Base-by-base conservation (phyloP, 2,888 invertebrate genomes). In the Drosophila diplacantha region DNA sequence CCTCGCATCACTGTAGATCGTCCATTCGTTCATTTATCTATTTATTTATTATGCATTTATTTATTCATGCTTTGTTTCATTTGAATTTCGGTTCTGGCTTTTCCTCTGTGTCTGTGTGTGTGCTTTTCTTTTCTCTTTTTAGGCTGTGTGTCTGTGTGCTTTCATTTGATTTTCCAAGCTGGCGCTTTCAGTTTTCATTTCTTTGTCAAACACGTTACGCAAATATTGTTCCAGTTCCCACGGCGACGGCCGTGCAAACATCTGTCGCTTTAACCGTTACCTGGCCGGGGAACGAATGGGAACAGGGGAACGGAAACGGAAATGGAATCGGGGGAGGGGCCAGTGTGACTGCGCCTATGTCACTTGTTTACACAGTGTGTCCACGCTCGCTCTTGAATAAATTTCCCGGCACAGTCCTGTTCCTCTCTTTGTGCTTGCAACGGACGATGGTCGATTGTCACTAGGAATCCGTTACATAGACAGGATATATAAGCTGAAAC, bases 181-280 rank as follows among this genome's bases (percentile, higher is more conserved):
- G 73, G 78, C 78, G 78, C 78, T 83, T 83, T 79, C 83, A 74
- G 78, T 77, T 83, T 83, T 79, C 81, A 79, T 79, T 79, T 79
- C 78, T 81, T 79, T 79, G 78, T 83, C 81, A 72, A 80, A 80
- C 81, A 81, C 82, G 85, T 85, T 85, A 85, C 82, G 73, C 75
- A 83, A 83, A 83, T 85, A 83, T 83, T 83, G 80, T 79, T 82
- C 75, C 72, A 83, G 79, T 71, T 83, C 81, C 77, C 83, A 81
- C 54, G 63, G 63, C 74, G 83, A 71, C 70, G 70, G 74, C 69
- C 74, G 69, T 65, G 83, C 77, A 82, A 77, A 80, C 83, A 80
- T 72, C 71, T 75, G 71, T 61, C 60, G 73, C 71, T 69, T 58
- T 39, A 52, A 46, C 46, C 58, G 57, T 47, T 65, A 59, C 69